Conservation (phyloP, 2,888 invertebrate species). For the Cybosia mesomella region DNA sequence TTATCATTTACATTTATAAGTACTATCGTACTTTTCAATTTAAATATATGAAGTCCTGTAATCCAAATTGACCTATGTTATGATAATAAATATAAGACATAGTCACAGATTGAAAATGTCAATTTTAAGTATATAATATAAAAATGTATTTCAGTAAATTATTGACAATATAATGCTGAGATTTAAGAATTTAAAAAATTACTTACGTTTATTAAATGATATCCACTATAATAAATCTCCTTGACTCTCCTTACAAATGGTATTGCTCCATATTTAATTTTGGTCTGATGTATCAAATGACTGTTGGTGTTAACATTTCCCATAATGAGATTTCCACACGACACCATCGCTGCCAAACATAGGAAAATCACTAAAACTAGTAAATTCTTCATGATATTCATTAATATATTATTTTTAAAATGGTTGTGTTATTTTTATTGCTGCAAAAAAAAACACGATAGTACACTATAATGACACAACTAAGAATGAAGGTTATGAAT, state of each 20-base stretch:
- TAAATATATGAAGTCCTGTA: too few relatives aligned
- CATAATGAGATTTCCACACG: constrained; percentile 60
- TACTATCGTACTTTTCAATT: too few relatives aligned
- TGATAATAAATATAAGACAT: too few relatives aligned
- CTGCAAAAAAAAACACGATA: constrained; percentile 1
- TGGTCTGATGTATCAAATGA: constrained; percentile 56
- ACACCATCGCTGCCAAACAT: constrained; percentile 32
- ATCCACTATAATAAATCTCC: constrained; percentile 61
- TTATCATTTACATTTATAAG: too few relatives aligned
- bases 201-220: constrained; percentile 64
- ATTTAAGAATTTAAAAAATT: too few relatives aligned
- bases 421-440: background rate
- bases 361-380: constrained; percentile 41
- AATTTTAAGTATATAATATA: too few relatives aligned
- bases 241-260: constrained; percentile 64
- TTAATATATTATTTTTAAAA: background rate
- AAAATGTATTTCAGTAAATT: too few relatives aligned
- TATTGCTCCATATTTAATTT: constrained; percentile 53
- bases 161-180: too few relatives aligned
- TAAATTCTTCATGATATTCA: constrained; percentile 50
- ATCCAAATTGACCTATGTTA: too few relatives aligned
- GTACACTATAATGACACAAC: constrained; percentile 11
- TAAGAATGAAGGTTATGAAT: constrained; percentile 15
- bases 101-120: too few relatives aligned
- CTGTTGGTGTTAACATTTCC: constrained; percentile 59